Conservation (phyloP, 2,113 vertebrate species). For the Cichladusa arquata region DNA sequence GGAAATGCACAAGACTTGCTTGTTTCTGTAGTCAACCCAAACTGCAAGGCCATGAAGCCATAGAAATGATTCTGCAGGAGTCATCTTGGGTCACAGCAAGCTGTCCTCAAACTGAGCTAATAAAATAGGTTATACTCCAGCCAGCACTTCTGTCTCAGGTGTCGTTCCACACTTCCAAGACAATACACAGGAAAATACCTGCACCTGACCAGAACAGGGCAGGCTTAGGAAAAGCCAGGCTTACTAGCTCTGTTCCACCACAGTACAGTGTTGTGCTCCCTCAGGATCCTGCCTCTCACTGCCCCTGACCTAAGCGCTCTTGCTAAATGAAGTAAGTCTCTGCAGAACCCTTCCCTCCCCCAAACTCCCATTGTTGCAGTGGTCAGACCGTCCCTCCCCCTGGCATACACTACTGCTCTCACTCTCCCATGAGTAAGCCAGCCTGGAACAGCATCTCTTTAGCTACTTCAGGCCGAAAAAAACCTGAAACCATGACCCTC, state of each 20-base stretch:
- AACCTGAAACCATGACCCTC: neutral
- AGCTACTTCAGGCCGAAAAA: neutral
- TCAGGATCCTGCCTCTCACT: fast-evolving
- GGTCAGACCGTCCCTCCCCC: neutral
- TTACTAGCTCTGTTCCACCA: neutral
- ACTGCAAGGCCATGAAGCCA: neutral
- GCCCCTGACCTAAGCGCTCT: neutral
- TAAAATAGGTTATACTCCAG: neutral
- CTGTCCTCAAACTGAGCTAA: neutral
- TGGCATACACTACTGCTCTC: neutral
- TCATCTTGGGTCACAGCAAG: neutral
- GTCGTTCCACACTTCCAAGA: neutral
- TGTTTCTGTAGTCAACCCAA: neutral
- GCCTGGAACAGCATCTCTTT: neutral
- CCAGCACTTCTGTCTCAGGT: neutral
- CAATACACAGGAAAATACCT: neutral
- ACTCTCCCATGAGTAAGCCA: neutral
- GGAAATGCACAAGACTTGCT: neutral
- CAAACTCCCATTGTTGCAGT: neutral
- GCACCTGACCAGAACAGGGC: neutral
- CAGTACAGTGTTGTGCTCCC: fast-evolving
- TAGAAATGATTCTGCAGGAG: neutral
- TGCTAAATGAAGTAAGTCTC: neutral
- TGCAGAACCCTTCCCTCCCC: neutral
- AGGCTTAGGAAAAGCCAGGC: neutral